Percentiles rank a stretch among this genome's conserved stretches.
Conservation (phyloP, 1,140 invertebrate genomes). For the Bombus fervidus region DNA sequence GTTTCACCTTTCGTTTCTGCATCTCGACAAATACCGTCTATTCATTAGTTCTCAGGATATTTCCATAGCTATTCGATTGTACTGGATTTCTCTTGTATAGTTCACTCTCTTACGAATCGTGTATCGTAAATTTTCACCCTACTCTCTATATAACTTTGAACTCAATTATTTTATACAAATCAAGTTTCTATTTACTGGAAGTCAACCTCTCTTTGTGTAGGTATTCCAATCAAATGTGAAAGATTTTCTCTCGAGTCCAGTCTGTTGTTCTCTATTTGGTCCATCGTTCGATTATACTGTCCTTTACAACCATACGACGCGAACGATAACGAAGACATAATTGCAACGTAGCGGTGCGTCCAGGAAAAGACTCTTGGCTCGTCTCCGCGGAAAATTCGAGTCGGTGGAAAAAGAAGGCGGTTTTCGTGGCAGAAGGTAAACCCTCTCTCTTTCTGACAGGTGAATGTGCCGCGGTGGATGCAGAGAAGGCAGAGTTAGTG, state of each 20-base stretch:
- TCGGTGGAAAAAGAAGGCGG: slow-evolving; percentile 45
- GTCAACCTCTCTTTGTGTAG: neutral
- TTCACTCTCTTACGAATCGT: neutral
- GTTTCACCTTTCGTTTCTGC: neutral
- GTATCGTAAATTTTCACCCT: neutral
- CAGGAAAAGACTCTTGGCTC: neutral
- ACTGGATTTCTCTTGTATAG: neutral
- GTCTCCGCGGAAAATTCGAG: slow-evolving; percentile 52
- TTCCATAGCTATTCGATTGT: neutral
- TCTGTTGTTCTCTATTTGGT: neutral
- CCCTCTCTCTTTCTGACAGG: slow-evolving; percentile 41
- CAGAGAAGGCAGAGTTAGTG: slow-evolving; percentile 8
- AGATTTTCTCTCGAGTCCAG: neutral
- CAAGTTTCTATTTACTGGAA: too few species aligned
- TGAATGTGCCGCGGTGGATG: slow-evolving; percentile 20
- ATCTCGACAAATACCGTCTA: neutral
- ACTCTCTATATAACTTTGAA: neutral
- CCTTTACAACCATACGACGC: neutral
- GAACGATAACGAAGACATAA: neutral
- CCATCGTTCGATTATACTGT: neutral
- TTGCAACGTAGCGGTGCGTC: neutral
- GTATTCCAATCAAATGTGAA: neutral
- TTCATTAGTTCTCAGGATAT: neutral
- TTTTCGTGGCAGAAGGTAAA: slow-evolving; percentile 5
- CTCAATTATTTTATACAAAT: neutral